phyloP scores from a whole-genome alignment of 2,888 invertebrate genomes.

The Troilus luridus region DNA sequence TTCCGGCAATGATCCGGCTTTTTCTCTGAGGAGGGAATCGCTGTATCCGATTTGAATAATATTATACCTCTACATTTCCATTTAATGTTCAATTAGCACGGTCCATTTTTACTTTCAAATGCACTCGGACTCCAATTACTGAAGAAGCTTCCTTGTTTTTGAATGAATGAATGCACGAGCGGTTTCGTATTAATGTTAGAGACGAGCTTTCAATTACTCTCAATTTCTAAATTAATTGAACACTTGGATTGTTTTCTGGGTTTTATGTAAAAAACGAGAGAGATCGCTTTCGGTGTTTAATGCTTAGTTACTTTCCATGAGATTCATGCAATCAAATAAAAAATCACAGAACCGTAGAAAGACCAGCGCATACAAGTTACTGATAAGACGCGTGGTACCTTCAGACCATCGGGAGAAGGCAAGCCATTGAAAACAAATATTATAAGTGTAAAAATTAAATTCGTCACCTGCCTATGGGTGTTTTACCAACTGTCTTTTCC shows the following conservation, averaged over 20 bases:
- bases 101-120: neutral
- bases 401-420: too few relatives aligned
- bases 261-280: neutral
- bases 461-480: too few relatives aligned
- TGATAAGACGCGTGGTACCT: too few relatives aligned
- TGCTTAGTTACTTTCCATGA: too few relatives aligned
- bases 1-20: neutral
- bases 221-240: neutral
- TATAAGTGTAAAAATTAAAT: too few relatives aligned
- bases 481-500: too few relatives aligned
- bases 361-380: too few relatives aligned
- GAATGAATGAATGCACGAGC: neutral
- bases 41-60: constrained; percentile 14
- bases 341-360: too few relatives aligned
- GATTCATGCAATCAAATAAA: too few relatives aligned
- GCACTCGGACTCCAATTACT: neutral
- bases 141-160: neutral
- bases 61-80: neutral
- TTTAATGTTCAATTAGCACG: neutral
- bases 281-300: too few relatives aligned
- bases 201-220: neutral
- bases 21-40: neutral
- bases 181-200: neutral
- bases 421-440: too few relatives aligned
- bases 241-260: neutral